Conservation (phyloP, 1,140 invertebrate genomes). For the Macrosteles quadrilineatus region DNA sequence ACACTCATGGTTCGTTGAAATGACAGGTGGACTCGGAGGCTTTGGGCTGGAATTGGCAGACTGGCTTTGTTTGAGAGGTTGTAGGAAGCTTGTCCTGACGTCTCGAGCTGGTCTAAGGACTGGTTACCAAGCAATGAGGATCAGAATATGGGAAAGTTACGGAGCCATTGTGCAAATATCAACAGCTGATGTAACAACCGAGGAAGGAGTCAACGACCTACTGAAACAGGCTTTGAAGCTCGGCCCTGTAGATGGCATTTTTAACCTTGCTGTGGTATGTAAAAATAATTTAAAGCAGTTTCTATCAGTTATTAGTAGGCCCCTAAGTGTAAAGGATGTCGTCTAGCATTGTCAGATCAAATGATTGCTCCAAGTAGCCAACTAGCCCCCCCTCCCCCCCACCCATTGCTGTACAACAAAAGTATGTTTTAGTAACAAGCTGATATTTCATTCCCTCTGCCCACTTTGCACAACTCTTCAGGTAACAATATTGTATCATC, state of each 20-base stretch:
- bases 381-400: no score
- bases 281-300: no score
- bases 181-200: constrained; percentile 53
- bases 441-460: no score
- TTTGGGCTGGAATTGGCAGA: constrained; percentile 90
- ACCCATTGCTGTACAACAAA: no score
- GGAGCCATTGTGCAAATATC: constrained; percentile 56
- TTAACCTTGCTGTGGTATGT: constrained; percentile 71
- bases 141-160: constrained; percentile 57
- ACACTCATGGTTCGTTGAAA: no score
- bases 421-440: no score
- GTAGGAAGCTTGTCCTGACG: constrained; percentile 73
- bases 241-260: constrained; percentile 72
- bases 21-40: constrained; percentile 78
- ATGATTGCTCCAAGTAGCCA: no score
- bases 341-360: no score
- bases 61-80: constrained; percentile 82
- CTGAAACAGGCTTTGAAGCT: constrained; percentile 58
- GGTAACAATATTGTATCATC: no score
- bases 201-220: constrained; percentile 56
- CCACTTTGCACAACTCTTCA: no score
- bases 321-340: no score
- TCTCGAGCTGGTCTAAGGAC: constrained; percentile 75
- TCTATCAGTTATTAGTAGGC: no score
- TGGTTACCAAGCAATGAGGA: constrained; percentile 73